Evolutionary conservation across 35 echinoderm and acorn worm genomes (phyloP).

Genomic region (Apostichopus japonicus): DNA sequence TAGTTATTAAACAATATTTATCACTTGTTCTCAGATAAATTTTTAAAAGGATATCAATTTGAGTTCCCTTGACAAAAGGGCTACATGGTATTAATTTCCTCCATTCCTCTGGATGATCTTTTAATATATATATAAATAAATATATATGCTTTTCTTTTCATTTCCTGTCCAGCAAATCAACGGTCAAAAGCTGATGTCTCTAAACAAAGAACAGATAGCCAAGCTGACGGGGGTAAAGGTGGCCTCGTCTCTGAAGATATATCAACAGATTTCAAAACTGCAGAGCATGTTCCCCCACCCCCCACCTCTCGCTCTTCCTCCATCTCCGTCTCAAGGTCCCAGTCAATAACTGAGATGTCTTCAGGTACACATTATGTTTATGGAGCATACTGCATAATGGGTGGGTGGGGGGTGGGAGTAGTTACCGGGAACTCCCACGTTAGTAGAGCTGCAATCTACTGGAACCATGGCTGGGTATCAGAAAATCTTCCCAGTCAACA

Average conservation of each 20-base stretch:
- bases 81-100: too few species aligned
- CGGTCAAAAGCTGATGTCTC: conserved; percentile 92
- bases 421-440: too few species aligned
- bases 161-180: conserved; percentile 86
- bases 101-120: background rate
- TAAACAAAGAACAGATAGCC: conserved; percentile 96
- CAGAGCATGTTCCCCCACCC: conserved; percentile 67
- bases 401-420: too few species aligned
- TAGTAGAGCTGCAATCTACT: too few species aligned
- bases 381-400: too few species aligned
- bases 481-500: too few species aligned
- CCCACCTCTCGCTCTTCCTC: background rate
- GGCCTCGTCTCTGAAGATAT: conserved; percentile 94
- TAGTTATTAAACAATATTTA: too few species aligned
- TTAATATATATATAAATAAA: background rate
- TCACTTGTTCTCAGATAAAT: too few species aligned
- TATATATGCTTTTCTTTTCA: background rate
- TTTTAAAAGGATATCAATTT: background rate
- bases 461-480: too few species aligned
- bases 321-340: background rate
- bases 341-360: background rate
- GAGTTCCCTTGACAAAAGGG: background rate
- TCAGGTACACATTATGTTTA: background rate
- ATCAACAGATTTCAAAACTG: conserved; percentile 88
- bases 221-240: conserved; percentile 98